Evolutionary conservation across 2,797 vertebrate genomes (phyloP).

Genomic region (Crax fasciolata): DNA sequence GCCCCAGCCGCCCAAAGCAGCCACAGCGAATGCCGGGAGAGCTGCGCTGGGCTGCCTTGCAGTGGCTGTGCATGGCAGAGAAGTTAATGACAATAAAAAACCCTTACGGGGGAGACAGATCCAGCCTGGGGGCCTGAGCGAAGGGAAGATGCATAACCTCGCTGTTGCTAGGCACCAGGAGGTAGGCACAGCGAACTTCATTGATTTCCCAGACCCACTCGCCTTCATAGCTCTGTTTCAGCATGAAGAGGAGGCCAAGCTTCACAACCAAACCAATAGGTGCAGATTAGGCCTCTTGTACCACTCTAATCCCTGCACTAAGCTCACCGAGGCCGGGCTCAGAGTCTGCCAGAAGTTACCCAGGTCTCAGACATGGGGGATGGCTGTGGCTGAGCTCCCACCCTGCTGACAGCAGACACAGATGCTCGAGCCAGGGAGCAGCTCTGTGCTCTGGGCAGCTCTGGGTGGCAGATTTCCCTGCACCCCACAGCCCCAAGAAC

Average conservation of each 20-base stretch:
- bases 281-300: not conserved
- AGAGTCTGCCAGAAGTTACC: not conserved
- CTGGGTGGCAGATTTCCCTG: accelerated
- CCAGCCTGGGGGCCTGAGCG: not conserved
- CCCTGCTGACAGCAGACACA: not conserved
- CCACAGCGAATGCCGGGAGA: not conserved
- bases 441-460: not conserved
- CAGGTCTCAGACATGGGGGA: not conserved
- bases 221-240: not conserved
- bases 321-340: not conserved
- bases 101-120: not conserved
- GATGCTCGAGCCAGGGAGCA: not conserved
- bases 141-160: not conserved
- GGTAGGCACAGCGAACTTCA: not conserved
- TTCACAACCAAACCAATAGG: not conserved
- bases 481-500: not conserved
- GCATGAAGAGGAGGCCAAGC: not conserved
- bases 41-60: not conserved
- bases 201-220: not conserved
- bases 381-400: not conserved
- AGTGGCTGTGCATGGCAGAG: not conserved
- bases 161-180: not conserved
- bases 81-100: not conserved
- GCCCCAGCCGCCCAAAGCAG: not conserved
- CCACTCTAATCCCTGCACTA: not conserved